phyloP scores from a whole-genome alignment of 2,797 vertebrate species.

The Notolepis coatsorum region DNA sequence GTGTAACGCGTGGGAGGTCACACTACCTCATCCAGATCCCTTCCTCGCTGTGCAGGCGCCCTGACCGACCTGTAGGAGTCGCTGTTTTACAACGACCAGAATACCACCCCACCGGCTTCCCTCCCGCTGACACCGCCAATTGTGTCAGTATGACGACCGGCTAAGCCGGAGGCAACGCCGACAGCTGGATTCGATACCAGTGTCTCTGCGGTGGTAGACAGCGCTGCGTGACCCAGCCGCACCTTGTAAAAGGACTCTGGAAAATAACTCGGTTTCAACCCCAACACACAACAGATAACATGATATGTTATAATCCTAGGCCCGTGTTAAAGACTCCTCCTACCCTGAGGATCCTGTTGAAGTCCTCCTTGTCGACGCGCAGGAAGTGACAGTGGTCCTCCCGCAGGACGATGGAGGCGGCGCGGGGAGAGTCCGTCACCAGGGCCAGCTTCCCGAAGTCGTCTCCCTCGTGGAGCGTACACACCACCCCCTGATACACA shows the following conservation, averaged over 20 bases:
- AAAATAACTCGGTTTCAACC: neutral
- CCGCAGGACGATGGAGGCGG: slow-evolving; percentile 94
- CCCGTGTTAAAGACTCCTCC: neutral
- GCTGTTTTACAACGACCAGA: too few species aligned
- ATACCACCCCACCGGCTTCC: too few species aligned
- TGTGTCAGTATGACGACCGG: neutral
- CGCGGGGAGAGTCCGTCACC: slow-evolving; percentile 95
- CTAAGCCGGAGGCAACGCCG: neutral
- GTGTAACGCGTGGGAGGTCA: too few species aligned
- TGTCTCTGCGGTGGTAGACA: too few species aligned
- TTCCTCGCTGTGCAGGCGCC: too few species aligned
- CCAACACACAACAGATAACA: too few species aligned
- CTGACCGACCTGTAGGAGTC: too few species aligned
- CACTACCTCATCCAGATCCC: too few species aligned
- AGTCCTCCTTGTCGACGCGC: slow-evolving; percentile 97
- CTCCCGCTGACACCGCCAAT: too few species aligned
- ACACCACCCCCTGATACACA: slow-evolving; percentile 90
- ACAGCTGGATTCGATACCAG: neutral
- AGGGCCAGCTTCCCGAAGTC: slow-evolving; percentile 98
- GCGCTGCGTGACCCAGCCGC: too few species aligned
- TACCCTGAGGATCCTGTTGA: slow-evolving; percentile 97
- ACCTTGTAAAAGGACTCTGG: too few species aligned
- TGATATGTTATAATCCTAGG: too few species aligned
- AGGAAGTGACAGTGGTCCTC: slow-evolving; percentile 98
- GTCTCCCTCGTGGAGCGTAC: slow-evolving; percentile 95